These are phyloP conservation scores for Pristionchus maxplancki DNA, from an alignment of 2,888 invertebrate genomes.

Conservation along the genomic window DNA sequence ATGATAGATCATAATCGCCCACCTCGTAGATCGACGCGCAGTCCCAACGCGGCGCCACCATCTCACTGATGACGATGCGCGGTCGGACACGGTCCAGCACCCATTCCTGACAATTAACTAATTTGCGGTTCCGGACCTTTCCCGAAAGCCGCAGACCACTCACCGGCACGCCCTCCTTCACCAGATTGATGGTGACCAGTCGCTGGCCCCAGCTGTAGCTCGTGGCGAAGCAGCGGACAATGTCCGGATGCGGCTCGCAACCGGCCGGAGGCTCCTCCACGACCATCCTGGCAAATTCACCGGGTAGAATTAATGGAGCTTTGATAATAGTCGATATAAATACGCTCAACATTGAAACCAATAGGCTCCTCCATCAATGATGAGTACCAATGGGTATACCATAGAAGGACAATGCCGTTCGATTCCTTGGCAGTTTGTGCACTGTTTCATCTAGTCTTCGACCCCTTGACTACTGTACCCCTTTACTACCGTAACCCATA, in stretches of 20 bases:
- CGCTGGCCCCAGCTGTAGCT: conserved; percentile 20
- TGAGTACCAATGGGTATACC: too few relatives aligned
- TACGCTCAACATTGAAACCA: too few relatives aligned
- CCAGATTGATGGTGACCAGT: neutral
- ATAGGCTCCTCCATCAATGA: too few relatives aligned
- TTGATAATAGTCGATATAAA: too few relatives aligned
- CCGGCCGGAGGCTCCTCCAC: conserved; percentile 41
- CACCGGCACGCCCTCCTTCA: conserved; percentile 41
- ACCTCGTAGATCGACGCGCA: conserved; percentile 24
- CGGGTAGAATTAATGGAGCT: neutral
- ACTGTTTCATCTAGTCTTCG: too few relatives aligned
- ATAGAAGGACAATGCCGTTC: too few relatives aligned
- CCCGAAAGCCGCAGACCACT: neutral
- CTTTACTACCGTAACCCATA: too few relatives aligned
- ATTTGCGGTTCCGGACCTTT: neutral
- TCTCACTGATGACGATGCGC: conserved; percentile 43
- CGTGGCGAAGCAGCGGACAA: conserved; percentile 36
- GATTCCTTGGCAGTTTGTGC: too few relatives aligned
- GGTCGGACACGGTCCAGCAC: conserved; percentile 36
- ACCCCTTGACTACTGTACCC: too few relatives aligned
- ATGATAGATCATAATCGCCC: too few relatives aligned
- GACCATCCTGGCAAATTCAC: neutral
- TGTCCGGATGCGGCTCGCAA: neutral
- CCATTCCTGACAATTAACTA: conserved; percentile 18
- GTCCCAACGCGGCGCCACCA: conserved; percentile 27